Conservation (phyloP, 2,113 vertebrate species). For the Vidua macroura region DNA sequence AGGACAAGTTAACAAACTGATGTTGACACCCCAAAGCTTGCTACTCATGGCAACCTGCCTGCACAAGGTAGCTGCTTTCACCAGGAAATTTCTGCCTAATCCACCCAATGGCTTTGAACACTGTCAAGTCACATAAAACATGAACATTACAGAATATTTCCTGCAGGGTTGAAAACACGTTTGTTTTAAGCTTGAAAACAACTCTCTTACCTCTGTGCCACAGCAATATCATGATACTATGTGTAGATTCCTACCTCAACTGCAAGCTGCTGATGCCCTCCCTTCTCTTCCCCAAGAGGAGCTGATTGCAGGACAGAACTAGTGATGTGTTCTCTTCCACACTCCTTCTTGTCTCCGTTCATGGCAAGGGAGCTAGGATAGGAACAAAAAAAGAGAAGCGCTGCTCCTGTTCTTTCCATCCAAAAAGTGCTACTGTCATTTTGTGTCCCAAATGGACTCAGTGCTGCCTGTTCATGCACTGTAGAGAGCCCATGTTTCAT, state of each 20-base stretch:
- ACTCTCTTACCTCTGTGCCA: background rate
- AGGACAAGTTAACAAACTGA: background rate
- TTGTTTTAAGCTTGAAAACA: background rate
- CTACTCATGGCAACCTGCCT: background rate
- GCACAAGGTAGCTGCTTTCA: background rate
- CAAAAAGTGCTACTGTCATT: background rate
- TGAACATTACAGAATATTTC: background rate
- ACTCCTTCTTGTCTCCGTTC: background rate
- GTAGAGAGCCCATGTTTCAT: background rate
- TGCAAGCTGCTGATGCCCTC: background rate
- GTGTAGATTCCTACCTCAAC: background rate
- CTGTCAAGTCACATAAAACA: background rate
- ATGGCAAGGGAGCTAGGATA: background rate
- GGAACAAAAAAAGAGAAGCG: background rate
- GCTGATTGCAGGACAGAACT: background rate
- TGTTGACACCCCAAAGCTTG: background rate
- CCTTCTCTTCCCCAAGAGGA: background rate
- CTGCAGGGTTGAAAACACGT: background rate
- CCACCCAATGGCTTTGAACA: background rate
- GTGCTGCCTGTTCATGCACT: background rate
- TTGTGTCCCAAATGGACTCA: background rate
- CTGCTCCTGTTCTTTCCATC: background rate
- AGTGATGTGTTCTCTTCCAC: background rate
- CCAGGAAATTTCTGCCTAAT: background rate
- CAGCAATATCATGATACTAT: background rate